Evolutionary conservation across 2,888 invertebrate genomes (phyloP).

Genomic region (Eurytoma californica): DNA sequence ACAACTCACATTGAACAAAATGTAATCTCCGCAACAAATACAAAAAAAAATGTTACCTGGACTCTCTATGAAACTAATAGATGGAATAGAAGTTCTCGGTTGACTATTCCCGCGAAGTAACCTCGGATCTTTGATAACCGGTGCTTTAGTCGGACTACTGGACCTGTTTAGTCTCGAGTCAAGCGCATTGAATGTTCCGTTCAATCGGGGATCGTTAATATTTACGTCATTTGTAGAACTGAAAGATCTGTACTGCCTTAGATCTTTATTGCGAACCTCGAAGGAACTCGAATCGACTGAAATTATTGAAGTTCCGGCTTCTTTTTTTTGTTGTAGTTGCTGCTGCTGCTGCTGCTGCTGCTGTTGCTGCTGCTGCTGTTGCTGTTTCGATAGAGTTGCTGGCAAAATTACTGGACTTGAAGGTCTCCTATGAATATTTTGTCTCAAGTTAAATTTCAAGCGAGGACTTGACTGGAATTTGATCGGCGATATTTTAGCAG

Average conservation of each 20-base stretch:
- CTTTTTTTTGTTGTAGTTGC: no score
- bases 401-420: not conserved
- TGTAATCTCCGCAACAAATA: no score
- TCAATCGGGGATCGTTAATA: not conserved
- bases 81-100: not conserved
- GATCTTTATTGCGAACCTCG: slow-evolving; percentile 3
- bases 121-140: not conserved
- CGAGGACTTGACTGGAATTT: slow-evolving; percentile 1
- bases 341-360: no score
- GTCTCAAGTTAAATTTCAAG: not conserved
- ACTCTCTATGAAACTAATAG: not conserved
- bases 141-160: not conserved
- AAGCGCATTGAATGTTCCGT: not conserved
- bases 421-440: not conserved
- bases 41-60: slow-evolving; percentile 1
- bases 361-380: not conserved
- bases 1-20: no score
- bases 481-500: not conserved
- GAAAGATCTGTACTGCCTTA: slow-evolving; percentile 16
- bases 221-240: not conserved
- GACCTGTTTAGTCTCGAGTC: slow-evolving; percentile 33
- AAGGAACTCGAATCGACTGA: not conserved
- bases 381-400: not conserved
- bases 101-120: not conserved
- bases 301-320: not conserved